phyloP scores from a whole-genome alignment of 2,888 invertebrate species.

The Escarpia spicata region DNA sequence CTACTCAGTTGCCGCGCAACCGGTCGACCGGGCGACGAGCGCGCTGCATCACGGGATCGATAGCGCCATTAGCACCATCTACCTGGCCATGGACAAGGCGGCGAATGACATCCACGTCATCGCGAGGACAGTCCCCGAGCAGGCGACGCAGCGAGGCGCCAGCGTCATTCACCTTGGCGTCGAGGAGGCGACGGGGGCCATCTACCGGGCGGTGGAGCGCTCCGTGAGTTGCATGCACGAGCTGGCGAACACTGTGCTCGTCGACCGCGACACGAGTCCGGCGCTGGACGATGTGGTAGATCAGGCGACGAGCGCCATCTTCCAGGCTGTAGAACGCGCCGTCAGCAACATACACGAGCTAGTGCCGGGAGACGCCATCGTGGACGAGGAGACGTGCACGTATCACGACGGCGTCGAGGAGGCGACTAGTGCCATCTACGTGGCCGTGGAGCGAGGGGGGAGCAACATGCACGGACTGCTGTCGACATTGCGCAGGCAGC shows the following conservation, averaged over 20 bases:
- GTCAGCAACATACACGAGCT: neutral
- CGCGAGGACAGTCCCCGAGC: neutral
- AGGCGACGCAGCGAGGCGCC: neutral
- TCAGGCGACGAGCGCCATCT: neutral
- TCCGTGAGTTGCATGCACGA: neutral
- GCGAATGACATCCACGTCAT: neutral
- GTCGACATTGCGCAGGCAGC: neutral
- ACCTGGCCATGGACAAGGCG: neutral
- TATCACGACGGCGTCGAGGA: neutral
- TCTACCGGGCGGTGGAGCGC: neutral
- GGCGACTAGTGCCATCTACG: neutral
- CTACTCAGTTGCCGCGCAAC: neutral
- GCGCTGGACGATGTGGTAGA: neutral
- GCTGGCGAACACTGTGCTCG: neutral
- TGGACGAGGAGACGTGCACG: neutral
- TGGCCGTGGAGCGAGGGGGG: neutral
- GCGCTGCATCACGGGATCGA: neutral
- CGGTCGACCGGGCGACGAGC: neutral
- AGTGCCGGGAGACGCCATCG: neutral
- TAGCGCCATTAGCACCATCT: neutral
- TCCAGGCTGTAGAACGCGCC: neutral
- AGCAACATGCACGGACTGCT: neutral
- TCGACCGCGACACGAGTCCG: neutral
- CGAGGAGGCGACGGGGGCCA: neutral
- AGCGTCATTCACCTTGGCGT: conserved; percentile 8